A percentile compares a stretch with the other conserved stretches of the same genome.
Conservation (phyloP, 2,797 vertebrate species). For the Coendou prehensilis region DNA sequence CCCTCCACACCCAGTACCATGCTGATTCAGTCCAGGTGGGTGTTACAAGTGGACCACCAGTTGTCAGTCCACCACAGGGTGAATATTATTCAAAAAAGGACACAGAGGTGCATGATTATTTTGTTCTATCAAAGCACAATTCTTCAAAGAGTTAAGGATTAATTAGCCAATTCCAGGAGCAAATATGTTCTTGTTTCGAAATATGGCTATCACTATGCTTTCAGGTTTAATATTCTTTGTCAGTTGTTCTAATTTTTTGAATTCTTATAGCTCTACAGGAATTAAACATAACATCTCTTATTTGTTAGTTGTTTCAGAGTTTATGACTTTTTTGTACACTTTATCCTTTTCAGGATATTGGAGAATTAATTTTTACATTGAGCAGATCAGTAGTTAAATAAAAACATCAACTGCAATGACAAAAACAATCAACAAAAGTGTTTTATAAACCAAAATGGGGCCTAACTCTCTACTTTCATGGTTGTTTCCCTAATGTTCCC, state of each 20-base stretch:
- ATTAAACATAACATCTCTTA: background rate
- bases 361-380: constrained; percentile 36
- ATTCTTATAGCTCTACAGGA: background rate
- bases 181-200: constrained; percentile 36
- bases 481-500: background rate
- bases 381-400: constrained; percentile 14
- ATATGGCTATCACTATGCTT: background rate
- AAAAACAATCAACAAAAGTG: background rate
- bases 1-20: no score
- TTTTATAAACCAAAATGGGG: constrained; percentile 39
- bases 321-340: constrained; percentile 22
- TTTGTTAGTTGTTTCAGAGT: constrained; percentile 32
- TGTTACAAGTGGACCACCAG: no score
- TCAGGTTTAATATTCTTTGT: constrained; percentile 49
- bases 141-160: constrained; percentile 11
- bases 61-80: background rate
- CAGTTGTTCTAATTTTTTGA: background rate
- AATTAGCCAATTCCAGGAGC: background rate
- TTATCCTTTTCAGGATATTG: constrained; percentile 13
- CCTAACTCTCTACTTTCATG: background rate
- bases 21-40: no score
- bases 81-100: constrained; percentile 29
- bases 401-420: constrained; percentile 36
- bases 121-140: background rate
- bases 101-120: background rate